Evolutionary conservation across 2,113 vertebrate species (phyloP).

Genomic region (Grammomys surdaster): DNA sequence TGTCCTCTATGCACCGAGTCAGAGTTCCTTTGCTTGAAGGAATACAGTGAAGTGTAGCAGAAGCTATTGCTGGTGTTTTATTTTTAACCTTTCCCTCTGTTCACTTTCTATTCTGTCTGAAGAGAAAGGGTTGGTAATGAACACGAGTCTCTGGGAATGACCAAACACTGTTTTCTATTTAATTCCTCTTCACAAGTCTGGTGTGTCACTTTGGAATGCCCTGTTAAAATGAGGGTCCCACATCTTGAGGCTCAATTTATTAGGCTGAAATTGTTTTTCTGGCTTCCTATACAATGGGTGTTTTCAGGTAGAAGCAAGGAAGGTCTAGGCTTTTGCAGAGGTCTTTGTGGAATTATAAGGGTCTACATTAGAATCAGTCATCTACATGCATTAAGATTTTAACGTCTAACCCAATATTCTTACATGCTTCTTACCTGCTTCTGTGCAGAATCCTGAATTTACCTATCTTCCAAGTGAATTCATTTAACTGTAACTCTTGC

Average conservation of each 20-base stretch:
- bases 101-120: background rate
- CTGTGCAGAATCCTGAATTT: background rate
- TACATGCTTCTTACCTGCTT: background rate
- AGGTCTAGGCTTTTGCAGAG: slow-evolving; percentile 25
- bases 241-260: background rate
- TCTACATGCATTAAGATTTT: slow-evolving; percentile 21
- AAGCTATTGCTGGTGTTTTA: slow-evolving; percentile 16
- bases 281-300: background rate
- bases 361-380: background rate
- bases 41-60: background rate
- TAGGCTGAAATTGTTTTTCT: background rate
- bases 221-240: background rate
- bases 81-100: slow-evolving; percentile 16
- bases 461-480: background rate
- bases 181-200: background rate
- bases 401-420: background rate
- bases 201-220: background rate
- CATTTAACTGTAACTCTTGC: background rate
- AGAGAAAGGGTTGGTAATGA: background rate
- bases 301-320: background rate
- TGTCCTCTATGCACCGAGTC: background rate
- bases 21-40: background rate
- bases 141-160: background rate
- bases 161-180: background rate
- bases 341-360: background rate